Conservation (phyloP, 2,888 invertebrate species). For the Metopia argyrocephala region DNA sequence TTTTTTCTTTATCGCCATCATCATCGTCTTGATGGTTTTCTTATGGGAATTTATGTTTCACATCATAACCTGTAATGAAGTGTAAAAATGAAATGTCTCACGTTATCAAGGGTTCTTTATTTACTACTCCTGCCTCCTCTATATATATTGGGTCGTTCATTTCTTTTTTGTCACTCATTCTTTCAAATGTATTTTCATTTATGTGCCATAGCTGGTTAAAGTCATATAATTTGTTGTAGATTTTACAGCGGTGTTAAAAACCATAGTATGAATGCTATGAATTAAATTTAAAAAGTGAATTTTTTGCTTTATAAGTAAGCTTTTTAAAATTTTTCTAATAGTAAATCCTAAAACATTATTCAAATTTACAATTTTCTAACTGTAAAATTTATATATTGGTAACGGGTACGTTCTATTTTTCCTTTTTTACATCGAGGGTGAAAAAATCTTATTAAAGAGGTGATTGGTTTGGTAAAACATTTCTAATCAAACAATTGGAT, state of each 20-base stretch:
- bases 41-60: slow-evolving; percentile 50
- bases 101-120: slow-evolving; percentile 42
- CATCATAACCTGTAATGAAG: slow-evolving; percentile 51
- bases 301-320: too few species aligned
- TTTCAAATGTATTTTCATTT: slow-evolving; percentile 6
- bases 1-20: slow-evolving; percentile 5
- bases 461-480: too few species aligned
- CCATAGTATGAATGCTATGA: not conserved
- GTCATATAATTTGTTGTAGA: not conserved
- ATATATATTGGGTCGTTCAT: not conserved
- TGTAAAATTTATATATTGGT: too few species aligned
- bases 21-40: slow-evolving; percentile 5
- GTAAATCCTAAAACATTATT: too few species aligned
- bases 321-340: too few species aligned
- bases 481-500: too few species aligned
- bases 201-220: not conserved
- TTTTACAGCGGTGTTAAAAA: not conserved
- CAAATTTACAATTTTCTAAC: too few species aligned
- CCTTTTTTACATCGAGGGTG: too few species aligned
- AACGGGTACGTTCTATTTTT: too few species aligned
- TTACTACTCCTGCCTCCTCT: not conserved
- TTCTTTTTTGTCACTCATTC: not conserved
- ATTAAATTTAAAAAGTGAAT: too few species aligned
- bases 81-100: slow-evolving; percentile 57
- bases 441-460: too few species aligned